phyloP scores from a whole-genome alignment of 1,140 invertebrate species.

The Parasteatoda tepidariorum region DNA sequence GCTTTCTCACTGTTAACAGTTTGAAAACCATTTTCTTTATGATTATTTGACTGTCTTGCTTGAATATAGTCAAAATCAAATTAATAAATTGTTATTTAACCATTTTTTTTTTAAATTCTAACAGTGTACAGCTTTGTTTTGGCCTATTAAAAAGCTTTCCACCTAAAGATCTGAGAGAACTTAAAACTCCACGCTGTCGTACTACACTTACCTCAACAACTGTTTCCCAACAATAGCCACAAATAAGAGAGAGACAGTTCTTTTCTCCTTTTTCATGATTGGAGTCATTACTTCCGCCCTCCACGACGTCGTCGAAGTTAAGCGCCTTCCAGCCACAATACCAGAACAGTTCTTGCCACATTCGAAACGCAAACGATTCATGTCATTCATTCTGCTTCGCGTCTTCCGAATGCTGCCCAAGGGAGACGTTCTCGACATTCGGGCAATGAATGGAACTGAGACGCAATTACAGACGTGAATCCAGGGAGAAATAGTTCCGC shows the following conservation, averaged over 20 bases:
- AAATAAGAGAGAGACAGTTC: neutral
- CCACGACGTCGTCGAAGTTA: neutral
- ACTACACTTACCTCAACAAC: neutral
- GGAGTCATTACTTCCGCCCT: neutral
- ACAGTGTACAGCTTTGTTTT: too few species aligned
- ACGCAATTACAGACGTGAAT: constrained; percentile 3
- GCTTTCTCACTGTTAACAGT: too few species aligned
- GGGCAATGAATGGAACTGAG: constrained; percentile 2
- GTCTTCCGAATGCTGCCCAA: neutral
- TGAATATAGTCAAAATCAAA: too few species aligned
- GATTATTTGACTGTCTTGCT: too few species aligned
- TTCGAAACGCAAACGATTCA: neutral
- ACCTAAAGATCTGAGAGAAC: too few species aligned
- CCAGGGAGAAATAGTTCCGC: neutral
- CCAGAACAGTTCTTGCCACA: neutral
- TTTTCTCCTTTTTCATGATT: neutral
- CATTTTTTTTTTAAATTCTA: too few species aligned
- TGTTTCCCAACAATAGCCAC: neutral
- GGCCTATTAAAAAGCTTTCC: too few species aligned
- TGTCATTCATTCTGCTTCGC: neutral
- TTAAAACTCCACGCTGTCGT: neutral
- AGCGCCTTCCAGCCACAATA: neutral
- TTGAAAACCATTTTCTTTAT: too few species aligned
- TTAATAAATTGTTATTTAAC: too few species aligned
- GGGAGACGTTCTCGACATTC: neutral